A percentile compares a stretch with the other conserved stretches of the same genome.
phyloP scores from a whole-genome alignment of 2,888 invertebrate genomes.

The Torymus auratus region DNA sequence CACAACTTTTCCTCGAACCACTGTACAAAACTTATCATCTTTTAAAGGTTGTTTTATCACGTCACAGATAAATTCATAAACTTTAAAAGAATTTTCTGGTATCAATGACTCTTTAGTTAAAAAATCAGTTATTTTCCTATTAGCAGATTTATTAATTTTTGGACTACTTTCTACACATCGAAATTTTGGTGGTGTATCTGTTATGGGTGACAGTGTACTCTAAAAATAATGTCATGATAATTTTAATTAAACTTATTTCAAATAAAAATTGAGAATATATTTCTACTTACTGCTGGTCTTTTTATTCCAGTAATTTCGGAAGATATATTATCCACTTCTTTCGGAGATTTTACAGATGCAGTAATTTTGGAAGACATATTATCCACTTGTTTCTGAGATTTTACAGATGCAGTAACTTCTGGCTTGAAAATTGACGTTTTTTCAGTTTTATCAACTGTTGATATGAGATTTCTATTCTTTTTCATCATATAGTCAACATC shows the following conservation, averaged over 20 bases:
- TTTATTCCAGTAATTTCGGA: too few species aligned
- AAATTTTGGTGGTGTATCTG: constrained; percentile 59
- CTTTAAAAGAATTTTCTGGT: constrained; percentile 50
- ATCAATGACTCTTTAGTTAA: constrained; percentile 53
- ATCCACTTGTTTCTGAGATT: too few species aligned
- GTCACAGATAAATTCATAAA: constrained; percentile 66
- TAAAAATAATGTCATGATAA: constrained; percentile 45
- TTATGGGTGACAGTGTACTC: constrained; percentile 59
- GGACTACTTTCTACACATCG: constrained; percentile 59
- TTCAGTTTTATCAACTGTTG: neutral
- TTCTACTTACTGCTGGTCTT: too few species aligned
- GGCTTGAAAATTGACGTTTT: too few species aligned
- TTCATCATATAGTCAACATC: constrained; percentile 33
- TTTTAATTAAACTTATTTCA: too few species aligned
- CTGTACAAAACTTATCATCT: constrained; percentile 62
- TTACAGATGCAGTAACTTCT: too few species aligned
- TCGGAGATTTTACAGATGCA: too few species aligned
- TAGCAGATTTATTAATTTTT: constrained; percentile 24
- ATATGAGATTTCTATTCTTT: constrained; percentile 7
- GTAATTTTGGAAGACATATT: too few species aligned
- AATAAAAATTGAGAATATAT: too few species aligned
- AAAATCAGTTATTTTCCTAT: constrained; percentile 64
- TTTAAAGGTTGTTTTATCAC: constrained; percentile 61
- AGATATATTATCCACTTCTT: too few species aligned
- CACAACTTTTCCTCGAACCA: constrained; percentile 80